Evolutionary conservation across 2,797 vertebrate species (phyloP).

Genomic region (Poecilia picta): DNA sequence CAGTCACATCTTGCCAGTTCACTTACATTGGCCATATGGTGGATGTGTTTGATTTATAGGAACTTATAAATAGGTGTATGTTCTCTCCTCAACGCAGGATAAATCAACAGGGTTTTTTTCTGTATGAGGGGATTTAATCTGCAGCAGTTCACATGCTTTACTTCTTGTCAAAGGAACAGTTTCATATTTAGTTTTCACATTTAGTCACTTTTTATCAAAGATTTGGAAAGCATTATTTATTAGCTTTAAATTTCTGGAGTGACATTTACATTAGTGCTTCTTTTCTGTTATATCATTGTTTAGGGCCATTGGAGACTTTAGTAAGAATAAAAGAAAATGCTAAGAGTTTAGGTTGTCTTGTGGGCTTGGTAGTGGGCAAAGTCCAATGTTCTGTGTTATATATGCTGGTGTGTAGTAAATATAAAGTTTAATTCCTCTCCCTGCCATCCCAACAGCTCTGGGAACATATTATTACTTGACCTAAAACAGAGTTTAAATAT

Average conservation of each 20-base stretch:
- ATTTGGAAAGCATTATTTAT: background rate
- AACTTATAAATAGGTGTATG: slow-evolving; percentile 54
- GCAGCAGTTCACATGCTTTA: background rate
- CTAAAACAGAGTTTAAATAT: background rate
- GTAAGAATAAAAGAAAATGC: slow-evolving; percentile 16
- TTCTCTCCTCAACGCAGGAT: slow-evolving; percentile 39
- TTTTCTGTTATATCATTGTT: background rate
- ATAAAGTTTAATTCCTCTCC: background rate
- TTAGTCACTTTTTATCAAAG: background rate
- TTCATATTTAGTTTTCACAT: background rate
- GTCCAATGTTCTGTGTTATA: background rate
- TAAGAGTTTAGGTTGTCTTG: background rate
- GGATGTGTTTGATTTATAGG: slow-evolving; percentile 58
- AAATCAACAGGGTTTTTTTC: slow-evolving; percentile 32
- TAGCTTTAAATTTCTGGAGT: background rate
- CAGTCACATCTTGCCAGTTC: slow-evolving; percentile 64
- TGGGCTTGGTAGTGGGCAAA: background rate
- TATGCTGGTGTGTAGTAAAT: background rate
- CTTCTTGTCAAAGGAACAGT: slow-evolving; percentile 10
- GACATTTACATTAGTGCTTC: no score
- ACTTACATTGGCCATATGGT: slow-evolving; percentile 60
- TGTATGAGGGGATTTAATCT: slow-evolving; percentile 20
- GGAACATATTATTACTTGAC: background rate
- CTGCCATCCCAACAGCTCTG: background rate
- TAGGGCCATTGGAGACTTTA: background rate